Evolutionary conservation across 2,797 vertebrate genomes (phyloP).

Genomic region (Halcyon chelicuti): DNA sequence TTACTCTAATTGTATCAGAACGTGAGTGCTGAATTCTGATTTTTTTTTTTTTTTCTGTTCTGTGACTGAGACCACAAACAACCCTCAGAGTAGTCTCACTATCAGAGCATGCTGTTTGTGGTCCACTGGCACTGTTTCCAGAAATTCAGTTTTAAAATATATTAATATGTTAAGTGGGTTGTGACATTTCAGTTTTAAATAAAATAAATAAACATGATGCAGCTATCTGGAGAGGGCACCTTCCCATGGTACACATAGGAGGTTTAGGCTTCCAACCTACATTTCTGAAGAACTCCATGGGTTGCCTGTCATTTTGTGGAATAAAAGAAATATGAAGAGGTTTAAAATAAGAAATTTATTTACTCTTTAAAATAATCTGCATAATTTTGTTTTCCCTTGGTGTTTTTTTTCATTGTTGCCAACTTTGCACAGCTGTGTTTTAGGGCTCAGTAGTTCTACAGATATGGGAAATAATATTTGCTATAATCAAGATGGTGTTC

Average conservation of each 20-base stretch:
- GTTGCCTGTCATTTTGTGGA: background rate
- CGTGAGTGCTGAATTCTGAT: fast-evolving
- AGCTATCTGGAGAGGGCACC: background rate
- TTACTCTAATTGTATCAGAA: background rate
- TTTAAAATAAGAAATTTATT: background rate
- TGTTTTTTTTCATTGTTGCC: background rate
- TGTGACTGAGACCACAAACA: background rate
- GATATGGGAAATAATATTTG: background rate
- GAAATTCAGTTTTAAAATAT: background rate
- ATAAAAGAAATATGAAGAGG: background rate
- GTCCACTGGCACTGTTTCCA: background rate
- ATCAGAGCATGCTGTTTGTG: background rate
- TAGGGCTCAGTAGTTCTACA: background rate
- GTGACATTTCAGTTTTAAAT: background rate
- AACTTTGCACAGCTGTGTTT: background rate
- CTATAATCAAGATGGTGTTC: background rate
- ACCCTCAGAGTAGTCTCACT: background rate
- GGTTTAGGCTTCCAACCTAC: background rate
- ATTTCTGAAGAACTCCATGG: background rate
- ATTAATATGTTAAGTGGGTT: background rate
- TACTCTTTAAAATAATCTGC: background rate
- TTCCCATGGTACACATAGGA: background rate
- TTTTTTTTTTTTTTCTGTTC: background rate
- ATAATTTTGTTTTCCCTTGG: background rate
- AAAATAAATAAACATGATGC: background rate